Evolutionary conservation across 2,797 vertebrate genomes (phyloP).

Genomic region (Parauchenoglanis ngamensis): DNA sequence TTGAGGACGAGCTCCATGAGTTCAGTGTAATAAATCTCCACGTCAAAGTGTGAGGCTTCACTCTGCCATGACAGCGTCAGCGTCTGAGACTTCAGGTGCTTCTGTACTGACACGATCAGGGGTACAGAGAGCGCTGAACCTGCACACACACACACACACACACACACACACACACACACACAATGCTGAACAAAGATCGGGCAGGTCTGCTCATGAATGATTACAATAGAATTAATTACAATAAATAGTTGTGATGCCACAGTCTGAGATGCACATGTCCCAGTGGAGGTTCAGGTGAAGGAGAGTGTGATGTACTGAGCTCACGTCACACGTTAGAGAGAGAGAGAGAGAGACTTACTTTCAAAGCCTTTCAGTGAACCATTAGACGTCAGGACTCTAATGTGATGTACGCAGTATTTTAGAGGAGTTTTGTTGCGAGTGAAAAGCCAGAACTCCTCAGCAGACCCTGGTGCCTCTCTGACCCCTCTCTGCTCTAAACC

Average conservation of each 20-base stretch:
- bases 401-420: too few species aligned
- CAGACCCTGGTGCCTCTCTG: too few species aligned
- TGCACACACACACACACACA: constrained; percentile 21
- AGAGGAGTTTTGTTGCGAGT: too few species aligned
- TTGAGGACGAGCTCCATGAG: constrained; percentile 69
- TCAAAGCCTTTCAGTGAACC: too few species aligned
- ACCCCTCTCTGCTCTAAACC: too few species aligned
- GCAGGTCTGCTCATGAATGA: not conserved
- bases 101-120: constrained; percentile 60
- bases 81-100: constrained; percentile 56
- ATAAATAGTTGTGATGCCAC: not conserved
- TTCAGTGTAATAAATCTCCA: constrained; percentile 74
- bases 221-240: not conserved
- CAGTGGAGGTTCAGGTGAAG: not conserved
- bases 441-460: too few species aligned
- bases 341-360: not conserved
- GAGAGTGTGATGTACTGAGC: not conserved
- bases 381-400: too few species aligned
- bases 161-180: constrained; percentile 4
- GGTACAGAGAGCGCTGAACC: constrained; percentile 64
- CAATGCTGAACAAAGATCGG: too few species aligned
- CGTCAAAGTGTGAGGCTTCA: constrained; percentile 68
- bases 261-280: not conserved
- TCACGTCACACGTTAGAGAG: not conserved
- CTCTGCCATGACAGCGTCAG: constrained; percentile 73